Evolutionary conservation across 2,113 vertebrate genomes (phyloP), one percentile per base, ranked within the genome.

Genomic region (Vimba vimba): DNA sequence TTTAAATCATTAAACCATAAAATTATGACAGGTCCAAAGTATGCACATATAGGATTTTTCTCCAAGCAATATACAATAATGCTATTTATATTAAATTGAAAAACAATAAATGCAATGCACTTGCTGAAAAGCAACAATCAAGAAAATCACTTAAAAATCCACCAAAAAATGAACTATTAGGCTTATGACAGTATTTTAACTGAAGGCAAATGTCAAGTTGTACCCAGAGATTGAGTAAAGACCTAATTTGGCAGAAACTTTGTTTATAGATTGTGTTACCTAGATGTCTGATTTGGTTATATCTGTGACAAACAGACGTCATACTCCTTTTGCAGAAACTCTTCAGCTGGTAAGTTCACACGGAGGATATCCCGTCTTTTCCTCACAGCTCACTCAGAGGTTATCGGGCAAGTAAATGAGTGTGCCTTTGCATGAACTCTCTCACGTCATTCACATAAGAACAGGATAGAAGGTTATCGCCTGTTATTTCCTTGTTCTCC

Each of bases 401-500:
- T 86, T 86, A 86, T 82, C 30, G 3, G 3, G 27, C 17, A 50
- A 6, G 52, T 8, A 15, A 23, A 47, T 27, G n/a, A 52, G 27
- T 45, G 36, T 21, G 62, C 71, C 60, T 55, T 64, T 30, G 21
- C 17, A 27, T 60, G 85, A 86, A 25, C 66, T 62, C 52, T 71
- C 47, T 43, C n/a, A 80, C 59, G 78, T 80, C 78, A 80, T 25
- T 64, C 57, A 19, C 59, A 27, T 80, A 19, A 64, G 78, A n/a
- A 66, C 85, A 75, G 78, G 76, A 78, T 85, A 66, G 47, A 69
- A 69, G 85, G 27, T 75, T 50, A 86, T 82, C 66, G 12, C 81
- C 30, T 82, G 85, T 86, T 86, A 86, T 86, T 86, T 81, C 71
- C 79, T 43, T 75, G 68, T 62, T 82, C 57, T 74, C 69, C 27